phyloP scores from a whole-genome alignment of 2,797 vertebrate genomes.

The Zenarchopterus dispar region DNA sequence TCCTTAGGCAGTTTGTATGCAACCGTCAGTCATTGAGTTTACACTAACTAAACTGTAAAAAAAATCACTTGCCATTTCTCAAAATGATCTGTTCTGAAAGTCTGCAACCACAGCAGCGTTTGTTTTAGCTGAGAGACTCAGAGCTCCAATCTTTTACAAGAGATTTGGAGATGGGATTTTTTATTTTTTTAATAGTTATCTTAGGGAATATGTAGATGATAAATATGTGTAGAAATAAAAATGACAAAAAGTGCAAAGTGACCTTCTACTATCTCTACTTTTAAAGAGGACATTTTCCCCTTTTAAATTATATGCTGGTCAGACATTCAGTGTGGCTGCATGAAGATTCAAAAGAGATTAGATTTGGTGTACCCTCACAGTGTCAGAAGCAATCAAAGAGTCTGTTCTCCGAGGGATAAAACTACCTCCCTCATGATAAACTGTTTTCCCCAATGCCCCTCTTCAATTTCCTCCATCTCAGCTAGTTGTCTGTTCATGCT shows the following conservation, averaged over 20 bases:
- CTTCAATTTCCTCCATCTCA: conserved; percentile 62
- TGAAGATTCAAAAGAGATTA: conserved; percentile 46
- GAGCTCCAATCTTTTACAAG: background rate
- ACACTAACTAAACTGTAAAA: conserved; percentile 7
- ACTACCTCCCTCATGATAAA: conserved; percentile 54
- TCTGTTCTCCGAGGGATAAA: conserved; percentile 50
- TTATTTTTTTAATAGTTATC: background rate
- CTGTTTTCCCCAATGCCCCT: conserved; percentile 45
- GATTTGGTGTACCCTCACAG: conserved; percentile 48
- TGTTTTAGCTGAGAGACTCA: background rate
- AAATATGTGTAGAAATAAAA: background rate
- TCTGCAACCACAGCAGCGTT: background rate
- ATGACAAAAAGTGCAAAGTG: background rate
- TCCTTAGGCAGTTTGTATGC: conserved; percentile 26
- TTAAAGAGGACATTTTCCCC: conserved; percentile 8
- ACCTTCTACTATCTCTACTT: background rate
- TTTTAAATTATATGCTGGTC: conserved; percentile 25
- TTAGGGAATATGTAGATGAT: background rate
- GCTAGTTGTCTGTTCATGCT: conserved; percentile 40
- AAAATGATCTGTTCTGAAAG: background rate
- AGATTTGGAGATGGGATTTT: background rate
- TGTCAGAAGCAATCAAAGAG: conserved; percentile 69
- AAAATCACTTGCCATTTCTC: background rate
- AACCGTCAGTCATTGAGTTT: conserved; percentile 4
- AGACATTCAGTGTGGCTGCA: conserved; percentile 28